Evolutionary conservation across 2,113 vertebrate species (phyloP).

Genomic region (Erythrocercus mccallii): DNA sequence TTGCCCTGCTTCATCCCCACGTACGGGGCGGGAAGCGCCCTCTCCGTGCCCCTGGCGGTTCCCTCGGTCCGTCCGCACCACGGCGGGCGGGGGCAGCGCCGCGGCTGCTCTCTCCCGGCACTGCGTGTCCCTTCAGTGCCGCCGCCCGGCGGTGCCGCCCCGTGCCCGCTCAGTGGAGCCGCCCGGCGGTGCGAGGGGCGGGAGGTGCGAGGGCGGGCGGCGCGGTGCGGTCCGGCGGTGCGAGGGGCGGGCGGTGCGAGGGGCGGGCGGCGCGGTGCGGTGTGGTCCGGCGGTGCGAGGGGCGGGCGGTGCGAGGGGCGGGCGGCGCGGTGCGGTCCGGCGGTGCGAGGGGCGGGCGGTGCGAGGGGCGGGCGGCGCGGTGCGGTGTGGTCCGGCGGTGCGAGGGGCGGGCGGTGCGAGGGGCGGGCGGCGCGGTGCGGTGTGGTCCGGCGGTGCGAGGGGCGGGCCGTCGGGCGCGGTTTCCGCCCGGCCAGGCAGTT

Average conservation of each 20-base stretch:
- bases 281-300: background rate
- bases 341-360: background rate
- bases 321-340: background rate
- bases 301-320: background rate
- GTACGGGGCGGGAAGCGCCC: fast-evolving
- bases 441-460: background rate
- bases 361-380: too few species aligned
- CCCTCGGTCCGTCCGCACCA: background rate
- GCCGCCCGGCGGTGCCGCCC: background rate
- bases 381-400: too few species aligned
- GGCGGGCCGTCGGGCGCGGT: background rate
- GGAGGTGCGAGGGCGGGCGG: background rate
- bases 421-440: background rate
- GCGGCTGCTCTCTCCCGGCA: fast-evolving
- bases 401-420: background rate
- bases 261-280: background rate
- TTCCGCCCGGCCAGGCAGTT: background rate
- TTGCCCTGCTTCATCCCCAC: background rate
- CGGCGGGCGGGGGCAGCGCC: background rate
- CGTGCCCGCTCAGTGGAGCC: fast-evolving
- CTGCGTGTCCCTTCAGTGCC: fast-evolving
- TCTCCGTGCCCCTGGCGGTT: background rate
- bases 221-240: background rate
- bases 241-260: background rate
- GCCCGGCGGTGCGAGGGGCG: background rate